Evolutionary conservation across 2,797 vertebrate species (phyloP).

Genomic region (Sciurus carolinensis): DNA sequence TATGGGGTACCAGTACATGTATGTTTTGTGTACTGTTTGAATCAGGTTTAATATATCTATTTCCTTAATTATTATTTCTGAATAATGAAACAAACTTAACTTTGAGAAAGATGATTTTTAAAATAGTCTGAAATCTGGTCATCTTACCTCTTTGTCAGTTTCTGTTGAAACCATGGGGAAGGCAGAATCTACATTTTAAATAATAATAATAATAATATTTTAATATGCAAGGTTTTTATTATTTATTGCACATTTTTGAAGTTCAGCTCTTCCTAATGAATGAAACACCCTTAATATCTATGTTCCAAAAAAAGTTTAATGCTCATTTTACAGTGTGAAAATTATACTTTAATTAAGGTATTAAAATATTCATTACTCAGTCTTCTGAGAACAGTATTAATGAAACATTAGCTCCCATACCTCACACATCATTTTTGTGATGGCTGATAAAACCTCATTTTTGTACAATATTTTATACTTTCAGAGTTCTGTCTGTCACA

Average conservation of each 20-base stretch:
- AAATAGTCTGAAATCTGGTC: not conserved
- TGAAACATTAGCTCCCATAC: slow-evolving; percentile 11
- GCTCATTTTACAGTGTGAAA: slow-evolving; percentile 1
- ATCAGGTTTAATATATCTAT: not conserved
- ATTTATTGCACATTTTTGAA: not conserved
- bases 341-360: slow-evolving; percentile 7
- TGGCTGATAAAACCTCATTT: not conserved
- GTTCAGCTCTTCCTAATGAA: not conserved
- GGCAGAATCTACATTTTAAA: not conserved
- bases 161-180: not conserved
- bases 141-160: not conserved
- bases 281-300: not conserved
- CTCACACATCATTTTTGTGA: not conserved
- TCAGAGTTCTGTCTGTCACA: not conserved
- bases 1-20: not conserved
- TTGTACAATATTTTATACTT: not conserved
- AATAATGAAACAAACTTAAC: slow-evolving; percentile 32
- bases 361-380: not conserved
- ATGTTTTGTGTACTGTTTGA: not conserved
- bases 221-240: not conserved
- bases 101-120: slow-evolving; percentile 26
- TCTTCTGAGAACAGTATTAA: not conserved
- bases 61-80: not conserved
- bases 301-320: not conserved
- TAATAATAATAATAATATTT: not conserved